Evolutionary conservation across 1,140 invertebrate species (phyloP).

Genomic region (Microvelia longipes): DNA sequence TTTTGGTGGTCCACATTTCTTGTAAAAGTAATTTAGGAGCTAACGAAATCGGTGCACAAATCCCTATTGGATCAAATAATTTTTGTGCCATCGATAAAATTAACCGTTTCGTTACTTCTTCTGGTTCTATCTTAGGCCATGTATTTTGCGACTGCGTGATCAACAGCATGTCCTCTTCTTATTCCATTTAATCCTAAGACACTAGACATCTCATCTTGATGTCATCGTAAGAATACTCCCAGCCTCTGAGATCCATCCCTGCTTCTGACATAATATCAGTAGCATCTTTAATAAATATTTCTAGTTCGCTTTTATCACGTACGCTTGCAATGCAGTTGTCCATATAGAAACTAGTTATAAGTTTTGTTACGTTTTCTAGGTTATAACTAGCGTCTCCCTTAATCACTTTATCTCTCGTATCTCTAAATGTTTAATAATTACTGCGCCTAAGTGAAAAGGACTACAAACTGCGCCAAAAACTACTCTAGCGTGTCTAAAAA

Average conservation of each 20-base stretch:
- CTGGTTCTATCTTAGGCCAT: background rate
- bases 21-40: background rate
- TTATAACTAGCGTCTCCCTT: background rate
- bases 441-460: background rate
- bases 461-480: background rate
- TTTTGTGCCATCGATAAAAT: background rate
- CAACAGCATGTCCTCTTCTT: slow-evolving; percentile 1
- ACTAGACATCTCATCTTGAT: background rate
- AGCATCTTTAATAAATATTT: background rate
- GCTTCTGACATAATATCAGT: background rate
- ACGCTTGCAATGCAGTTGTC: background rate
- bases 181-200: background rate
- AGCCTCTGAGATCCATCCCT: background rate
- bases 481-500: background rate
- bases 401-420: background rate
- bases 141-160: background rate
- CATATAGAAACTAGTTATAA: background rate
- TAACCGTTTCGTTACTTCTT: background rate
- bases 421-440: background rate
- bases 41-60: background rate
- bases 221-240: background rate
- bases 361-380: background rate
- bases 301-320: background rate
- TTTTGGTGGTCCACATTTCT: background rate
- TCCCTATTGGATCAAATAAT: background rate